These are phyloP conservation scores for Hycleus phaleratus DNA, from an alignment of 1,140 invertebrate genomes.

Conservation along the genomic window DNA sequence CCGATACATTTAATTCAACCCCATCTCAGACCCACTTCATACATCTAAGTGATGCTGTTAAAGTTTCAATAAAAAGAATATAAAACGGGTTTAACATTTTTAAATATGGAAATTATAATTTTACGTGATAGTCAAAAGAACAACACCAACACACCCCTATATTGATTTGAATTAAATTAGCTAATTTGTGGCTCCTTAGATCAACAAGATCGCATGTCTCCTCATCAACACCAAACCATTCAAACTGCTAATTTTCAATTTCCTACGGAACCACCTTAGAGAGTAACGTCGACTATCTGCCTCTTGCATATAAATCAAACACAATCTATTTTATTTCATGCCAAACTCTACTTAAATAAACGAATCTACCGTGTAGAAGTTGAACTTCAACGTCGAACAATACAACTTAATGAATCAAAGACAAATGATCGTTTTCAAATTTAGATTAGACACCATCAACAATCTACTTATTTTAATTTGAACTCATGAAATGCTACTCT, in stretches of 20 bases:
- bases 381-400: no score
- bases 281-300: slow-evolving; percentile 14
- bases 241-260: slow-evolving; percentile 21
- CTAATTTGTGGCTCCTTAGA: neutral
- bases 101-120: neutral
- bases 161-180: neutral
- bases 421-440: no score
- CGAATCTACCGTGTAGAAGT: no score
- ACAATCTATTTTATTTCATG: slow-evolving; percentile 6
- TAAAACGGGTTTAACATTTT: neutral
- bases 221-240: slow-evolving; percentile 7
- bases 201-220: neutral
- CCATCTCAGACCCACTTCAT: neutral
- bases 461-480: no score
- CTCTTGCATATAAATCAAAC: slow-evolving; percentile 22
- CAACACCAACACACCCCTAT: neutral
- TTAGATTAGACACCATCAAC: no score
- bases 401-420: no score
- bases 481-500: no score
- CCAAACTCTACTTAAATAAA: no score
- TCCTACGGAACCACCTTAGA: slow-evolving; percentile 17
- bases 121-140: neutral
- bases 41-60: neutral
- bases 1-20: slow-evolving; percentile 5
- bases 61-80: neutral